A percentile compares a stretch with the other conserved stretches of the same genome.
Conservation (phyloP, 2,113 vertebrate species). For the Tor tambroides region DNA sequence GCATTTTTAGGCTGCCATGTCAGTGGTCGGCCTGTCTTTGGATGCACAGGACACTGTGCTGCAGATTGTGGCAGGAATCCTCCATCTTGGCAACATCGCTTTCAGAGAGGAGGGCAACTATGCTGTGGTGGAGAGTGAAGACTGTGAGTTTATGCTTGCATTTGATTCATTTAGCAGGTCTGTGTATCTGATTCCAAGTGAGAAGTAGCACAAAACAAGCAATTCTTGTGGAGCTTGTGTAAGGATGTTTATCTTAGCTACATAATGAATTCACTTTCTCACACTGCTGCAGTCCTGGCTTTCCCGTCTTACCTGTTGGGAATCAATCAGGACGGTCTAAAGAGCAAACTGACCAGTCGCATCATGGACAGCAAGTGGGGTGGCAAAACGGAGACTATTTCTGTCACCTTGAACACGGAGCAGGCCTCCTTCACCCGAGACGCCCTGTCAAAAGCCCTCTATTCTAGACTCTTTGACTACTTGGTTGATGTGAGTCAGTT, state of each 20-base stretch:
- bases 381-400: constrained; percentile 78
- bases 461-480: constrained; percentile 81
- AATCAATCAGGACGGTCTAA: constrained; percentile 75
- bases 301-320: constrained; percentile 82
- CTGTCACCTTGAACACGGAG: constrained; percentile 81
- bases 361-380: constrained; percentile 86
- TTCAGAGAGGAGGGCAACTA: constrained; percentile 84
- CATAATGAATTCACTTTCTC: not conserved
- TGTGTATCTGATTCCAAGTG: not conserved
- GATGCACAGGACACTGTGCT: constrained; percentile 79
- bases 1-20: constrained; percentile 76
- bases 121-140: constrained; percentile 79
- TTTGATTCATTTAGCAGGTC: not conserved
- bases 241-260: not conserved
- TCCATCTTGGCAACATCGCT: constrained; percentile 82
- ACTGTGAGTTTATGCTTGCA: constrained; percentile 74
- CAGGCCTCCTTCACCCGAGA: constrained; percentile 81
- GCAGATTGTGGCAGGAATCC: constrained; percentile 81
- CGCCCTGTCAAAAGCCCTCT: constrained; percentile 81
- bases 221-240: not conserved
- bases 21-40: constrained; percentile 75
- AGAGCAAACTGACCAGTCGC: constrained; percentile 81
- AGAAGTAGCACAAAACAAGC: not conserved
- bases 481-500: constrained; percentile 77
- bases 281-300: constrained; percentile 73